These are phyloP conservation scores for Cyclophora punctaria DNA, from an alignment of 2,888 invertebrate species.

Conservation along the genomic window DNA sequence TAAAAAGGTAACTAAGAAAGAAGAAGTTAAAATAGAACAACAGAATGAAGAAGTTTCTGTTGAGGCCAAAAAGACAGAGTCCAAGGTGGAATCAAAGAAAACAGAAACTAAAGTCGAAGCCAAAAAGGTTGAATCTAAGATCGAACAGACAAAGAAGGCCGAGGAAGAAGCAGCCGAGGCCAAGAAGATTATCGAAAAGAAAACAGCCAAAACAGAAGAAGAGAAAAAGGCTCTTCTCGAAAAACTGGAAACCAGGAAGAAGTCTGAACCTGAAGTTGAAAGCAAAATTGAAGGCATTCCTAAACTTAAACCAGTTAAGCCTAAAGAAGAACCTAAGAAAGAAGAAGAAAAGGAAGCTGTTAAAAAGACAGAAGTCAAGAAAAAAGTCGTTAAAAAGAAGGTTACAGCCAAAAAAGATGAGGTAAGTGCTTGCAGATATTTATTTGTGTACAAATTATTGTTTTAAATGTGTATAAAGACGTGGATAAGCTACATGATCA, in stretches of 20 bases:
- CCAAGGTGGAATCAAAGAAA: slow-evolving; percentile 43
- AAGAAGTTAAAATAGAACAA: slow-evolving; percentile 43
- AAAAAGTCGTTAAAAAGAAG: slow-evolving; percentile 68
- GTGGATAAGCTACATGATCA: background rate
- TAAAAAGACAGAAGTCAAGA: slow-evolving; percentile 66
- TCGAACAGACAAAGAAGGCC: slow-evolving; percentile 45
- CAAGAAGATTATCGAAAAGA: slow-evolving; percentile 59
- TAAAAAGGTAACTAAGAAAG: slow-evolving; percentile 53
- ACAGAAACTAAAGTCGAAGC: slow-evolving; percentile 41
- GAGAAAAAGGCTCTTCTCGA: slow-evolving; percentile 69
- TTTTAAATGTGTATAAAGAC: slow-evolving; percentile 7
- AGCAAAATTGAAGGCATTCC: slow-evolving; percentile 77
- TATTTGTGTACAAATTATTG: background rate
- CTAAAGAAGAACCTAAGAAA: slow-evolving; percentile 63
- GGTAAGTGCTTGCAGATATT: slow-evolving; percentile 48
- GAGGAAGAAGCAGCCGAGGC: slow-evolving; percentile 67
- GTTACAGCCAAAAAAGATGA: slow-evolving; percentile 65
- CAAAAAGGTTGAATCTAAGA: slow-evolving; percentile 50
- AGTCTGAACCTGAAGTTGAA: slow-evolving; percentile 67
- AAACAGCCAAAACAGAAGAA: slow-evolving; percentile 67
- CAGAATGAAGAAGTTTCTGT: slow-evolving; percentile 13
- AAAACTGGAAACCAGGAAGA: slow-evolving; percentile 62
- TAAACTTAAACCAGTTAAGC: slow-evolving; percentile 73
- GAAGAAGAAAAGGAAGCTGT: slow-evolving; percentile 59
- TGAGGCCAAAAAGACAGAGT: slow-evolving; percentile 32